These are phyloP conservation scores for Eilema caniola DNA, from an alignment of 2,888 invertebrate species.

Conservation along the genomic window DNA sequence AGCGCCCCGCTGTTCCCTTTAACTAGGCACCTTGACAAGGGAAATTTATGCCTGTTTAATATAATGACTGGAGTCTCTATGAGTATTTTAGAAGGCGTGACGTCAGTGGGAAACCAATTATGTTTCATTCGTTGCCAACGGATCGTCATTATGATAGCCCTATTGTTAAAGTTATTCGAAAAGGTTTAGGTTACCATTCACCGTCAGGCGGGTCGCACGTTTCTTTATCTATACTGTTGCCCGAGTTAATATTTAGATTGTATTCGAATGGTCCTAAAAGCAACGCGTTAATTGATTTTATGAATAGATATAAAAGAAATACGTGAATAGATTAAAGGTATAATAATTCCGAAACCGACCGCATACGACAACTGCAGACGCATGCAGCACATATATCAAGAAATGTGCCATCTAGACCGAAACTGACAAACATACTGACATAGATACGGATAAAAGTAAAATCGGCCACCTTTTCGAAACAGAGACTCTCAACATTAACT, in stretches of 20 bases:
- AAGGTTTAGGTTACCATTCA: slow-evolving; percentile 4
- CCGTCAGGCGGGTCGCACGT: slow-evolving; percentile 1
- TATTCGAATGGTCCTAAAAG: not conserved
- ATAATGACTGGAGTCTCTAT: not conserved
- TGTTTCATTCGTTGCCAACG: not conserved
- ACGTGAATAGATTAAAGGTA: too few species aligned
- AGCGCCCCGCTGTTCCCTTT: not conserved
- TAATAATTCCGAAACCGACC: too few species aligned
- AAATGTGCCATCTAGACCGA: too few species aligned
- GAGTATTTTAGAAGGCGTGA: not conserved
- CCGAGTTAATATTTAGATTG: not conserved
- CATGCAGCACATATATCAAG: too few species aligned
- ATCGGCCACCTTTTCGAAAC: too few species aligned
- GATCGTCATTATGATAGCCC: slow-evolving; percentile 1
- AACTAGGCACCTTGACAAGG: not conserved
- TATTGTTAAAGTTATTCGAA: not conserved
- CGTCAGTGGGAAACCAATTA: not conserved
- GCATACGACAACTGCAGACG: too few species aligned
- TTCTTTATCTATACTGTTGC: not conserved
- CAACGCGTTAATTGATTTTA: not conserved
- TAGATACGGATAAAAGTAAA: too few species aligned
- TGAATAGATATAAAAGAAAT: not conserved
- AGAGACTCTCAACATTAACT: too few species aligned
- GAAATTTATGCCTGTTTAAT: not conserved
- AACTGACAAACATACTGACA: too few species aligned